Evolutionary conservation across 2,113 vertebrate genomes (phyloP), one percentile per base, ranked within the genome.

Genomic region (Sebastes fasciatus): DNA sequence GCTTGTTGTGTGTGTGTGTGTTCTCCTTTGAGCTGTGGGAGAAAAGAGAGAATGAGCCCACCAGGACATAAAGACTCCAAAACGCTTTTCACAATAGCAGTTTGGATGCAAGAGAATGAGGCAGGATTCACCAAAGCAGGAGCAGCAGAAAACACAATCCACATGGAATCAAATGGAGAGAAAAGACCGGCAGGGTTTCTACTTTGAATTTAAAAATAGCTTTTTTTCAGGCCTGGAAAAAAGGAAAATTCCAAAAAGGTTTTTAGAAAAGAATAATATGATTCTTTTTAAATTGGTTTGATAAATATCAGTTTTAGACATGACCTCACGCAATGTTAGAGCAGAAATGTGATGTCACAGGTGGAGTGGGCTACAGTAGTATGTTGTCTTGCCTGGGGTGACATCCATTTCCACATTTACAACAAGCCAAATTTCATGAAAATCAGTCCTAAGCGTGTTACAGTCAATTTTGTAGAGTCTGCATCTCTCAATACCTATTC

Each of bases 31-130:
- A 73, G 46, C 70, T 61, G 46, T 43, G 26, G 48, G 57, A 72
- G 16, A 71, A 79, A 74, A 74, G 21, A 78, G 43, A 70, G 34
- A 70, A 63, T 49, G 55, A 66, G 52, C 46, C 67, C 42, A 79
- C 45, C 49, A 62, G 26, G 65, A 77, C 65, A 67, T 62, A 79
- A 68, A 71, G 73, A 43, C 46, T 21, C 19, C 45, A 61, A 81
- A 84, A 73, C 55, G 4, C 51, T 80, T 51, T 63, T 73, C 63
- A 74, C 14, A 65, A 58, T 51, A 65, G 55, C 16, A 71, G 51
- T 64, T 57, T 64, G 8, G 51, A 74, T 80, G 21, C 19, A 34
- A 74, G 49, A 12, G 57, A 55, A 34, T 0, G 8, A 57, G 48
- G n/a, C 57, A 49, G 8, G 4, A 63, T 55, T 54, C 46, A 77